Evolutionary conservation across 2,888 invertebrate species (phyloP).

Genomic region (Scaptomyza polygonia): DNA sequence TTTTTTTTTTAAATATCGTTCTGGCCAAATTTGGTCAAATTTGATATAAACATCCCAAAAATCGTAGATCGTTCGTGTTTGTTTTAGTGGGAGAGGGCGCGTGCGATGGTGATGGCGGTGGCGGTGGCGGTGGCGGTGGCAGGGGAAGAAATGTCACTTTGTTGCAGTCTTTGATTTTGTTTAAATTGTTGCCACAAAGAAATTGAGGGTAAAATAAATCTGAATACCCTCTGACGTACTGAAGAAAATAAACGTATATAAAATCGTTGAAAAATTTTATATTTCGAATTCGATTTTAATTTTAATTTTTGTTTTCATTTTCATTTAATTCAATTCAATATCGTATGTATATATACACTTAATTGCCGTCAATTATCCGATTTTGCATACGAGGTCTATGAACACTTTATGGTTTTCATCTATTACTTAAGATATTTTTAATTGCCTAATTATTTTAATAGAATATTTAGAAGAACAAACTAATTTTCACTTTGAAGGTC

Average conservation of each 20-base stretch:
- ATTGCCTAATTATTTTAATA: too few species aligned
- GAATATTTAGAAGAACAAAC: too few species aligned
- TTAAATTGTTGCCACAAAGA: neutral
- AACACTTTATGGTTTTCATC: too few species aligned
- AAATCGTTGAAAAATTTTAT: neutral
- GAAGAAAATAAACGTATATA: slow-evolving; percentile 3
- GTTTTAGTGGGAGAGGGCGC: neutral
- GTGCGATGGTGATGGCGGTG: too few species aligned
- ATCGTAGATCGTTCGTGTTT: slow-evolving; percentile 6
- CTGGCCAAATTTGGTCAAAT: slow-evolving; percentile 77
- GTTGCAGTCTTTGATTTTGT: slow-evolving; percentile 1
- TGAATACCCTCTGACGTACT: slow-evolving; percentile 15
- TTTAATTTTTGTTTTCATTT: neutral
- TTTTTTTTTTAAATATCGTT: slow-evolving; percentile 51
- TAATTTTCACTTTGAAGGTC: too few species aligned
- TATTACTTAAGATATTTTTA: too few species aligned
- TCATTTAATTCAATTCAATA: slow-evolving; percentile 17
- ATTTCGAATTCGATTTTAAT: slow-evolving; percentile 1
- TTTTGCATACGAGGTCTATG: too few species aligned
- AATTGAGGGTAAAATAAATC: neutral
- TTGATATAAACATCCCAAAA: slow-evolving; percentile 64
- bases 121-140: neutral
- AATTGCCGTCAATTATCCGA: too few species aligned
- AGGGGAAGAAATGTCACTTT: slow-evolving; percentile 41
- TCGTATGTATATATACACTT: too few species aligned